These are phyloP conservation scores for Athene noctua DNA, from an alignment of 2,113 vertebrate genomes.

Conservation along the genomic window DNA sequence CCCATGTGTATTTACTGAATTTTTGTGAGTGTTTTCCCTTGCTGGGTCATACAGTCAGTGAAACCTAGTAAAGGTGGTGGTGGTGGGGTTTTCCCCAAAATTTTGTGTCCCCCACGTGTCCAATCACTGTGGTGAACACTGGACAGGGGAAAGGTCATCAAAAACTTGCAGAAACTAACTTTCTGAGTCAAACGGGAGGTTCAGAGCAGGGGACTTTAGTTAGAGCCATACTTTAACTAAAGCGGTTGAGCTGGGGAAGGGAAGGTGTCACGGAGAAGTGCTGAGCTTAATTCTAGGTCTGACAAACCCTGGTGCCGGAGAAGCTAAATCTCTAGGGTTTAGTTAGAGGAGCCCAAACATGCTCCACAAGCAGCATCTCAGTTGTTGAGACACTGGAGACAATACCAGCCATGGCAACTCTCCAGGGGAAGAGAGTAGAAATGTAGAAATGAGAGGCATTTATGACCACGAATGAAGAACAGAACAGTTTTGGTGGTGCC, in stretches of 20 bases:
- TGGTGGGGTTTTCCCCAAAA: background rate
- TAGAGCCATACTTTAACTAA: background rate
- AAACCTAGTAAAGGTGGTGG: background rate
- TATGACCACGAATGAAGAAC: background rate
- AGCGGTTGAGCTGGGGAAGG: rapidly evolving
- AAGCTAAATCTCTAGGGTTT: background rate
- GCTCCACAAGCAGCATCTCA: background rate
- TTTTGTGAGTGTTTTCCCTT: background rate
- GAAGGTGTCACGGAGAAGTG: rapidly evolving
- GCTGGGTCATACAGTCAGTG: background rate
- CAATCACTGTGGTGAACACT: background rate
- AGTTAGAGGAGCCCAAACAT: background rate
- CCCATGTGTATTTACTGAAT: background rate
- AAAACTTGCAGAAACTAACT: background rate
- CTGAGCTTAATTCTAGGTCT: background rate
- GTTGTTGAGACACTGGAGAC: background rate
- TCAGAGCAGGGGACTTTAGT: background rate
- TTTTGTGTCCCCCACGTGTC: background rate
- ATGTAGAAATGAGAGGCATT: background rate
- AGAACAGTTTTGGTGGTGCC: background rate
- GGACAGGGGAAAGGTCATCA: background rate
- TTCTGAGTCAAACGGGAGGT: background rate
- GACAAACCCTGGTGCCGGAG: background rate
- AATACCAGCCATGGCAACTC: background rate
- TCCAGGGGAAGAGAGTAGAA: background rate